These are phyloP conservation scores for Drosophila kanapiae DNA, from an alignment of 1,140 invertebrate genomes.

Conservation along the genomic window DNA sequence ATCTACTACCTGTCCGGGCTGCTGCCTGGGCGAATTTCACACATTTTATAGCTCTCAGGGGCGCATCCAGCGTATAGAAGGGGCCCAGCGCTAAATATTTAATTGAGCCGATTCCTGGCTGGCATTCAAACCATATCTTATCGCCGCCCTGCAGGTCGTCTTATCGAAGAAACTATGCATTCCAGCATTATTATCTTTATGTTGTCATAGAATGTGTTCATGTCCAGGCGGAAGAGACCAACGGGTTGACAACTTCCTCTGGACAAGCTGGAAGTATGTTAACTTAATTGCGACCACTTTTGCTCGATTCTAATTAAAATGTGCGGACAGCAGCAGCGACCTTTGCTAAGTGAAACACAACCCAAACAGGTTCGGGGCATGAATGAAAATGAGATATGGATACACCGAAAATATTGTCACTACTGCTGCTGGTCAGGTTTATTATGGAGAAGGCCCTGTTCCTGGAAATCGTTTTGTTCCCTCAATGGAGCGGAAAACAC, in stretches of 20 bases:
- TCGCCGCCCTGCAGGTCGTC: conserved; percentile 7
- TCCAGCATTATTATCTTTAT: conserved; percentile 19
- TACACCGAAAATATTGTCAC: conserved; percentile 41
- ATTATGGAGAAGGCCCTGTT: conserved; percentile 39
- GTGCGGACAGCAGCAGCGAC: conserved; percentile 15
- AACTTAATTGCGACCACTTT: conserved; percentile 61
- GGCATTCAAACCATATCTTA: conserved; percentile 46
- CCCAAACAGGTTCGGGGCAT: conserved; percentile 61
- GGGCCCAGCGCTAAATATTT: conserved; percentile 53
- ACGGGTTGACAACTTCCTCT: conserved; percentile 75
- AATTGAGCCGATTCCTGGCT: conserved; percentile 45
- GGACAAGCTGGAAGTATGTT: conserved; percentile 23
- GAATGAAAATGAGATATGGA: conserved; percentile 67
- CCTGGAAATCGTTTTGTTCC: conserved; percentile 45
- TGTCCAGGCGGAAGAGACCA: conserved; percentile 44
- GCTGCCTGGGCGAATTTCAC: conserved; percentile 65
- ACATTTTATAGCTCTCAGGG: conserved; percentile 53
- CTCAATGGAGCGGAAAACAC: conserved; percentile 34
- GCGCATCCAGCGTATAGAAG: conserved; percentile 32
- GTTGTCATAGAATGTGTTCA: background rate
- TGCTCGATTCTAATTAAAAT: conserved; percentile 61
- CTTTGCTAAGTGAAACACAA: conserved; percentile 12
- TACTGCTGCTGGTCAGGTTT: conserved; percentile 39
- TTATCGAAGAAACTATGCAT: conserved; percentile 48
- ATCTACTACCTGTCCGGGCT: conserved; percentile 67